Evolutionary conservation across 2,888 invertebrate genomes (phyloP), one percentile per base, ranked within the genome.

Genomic region (Drosophila austrosaltans): DNA sequence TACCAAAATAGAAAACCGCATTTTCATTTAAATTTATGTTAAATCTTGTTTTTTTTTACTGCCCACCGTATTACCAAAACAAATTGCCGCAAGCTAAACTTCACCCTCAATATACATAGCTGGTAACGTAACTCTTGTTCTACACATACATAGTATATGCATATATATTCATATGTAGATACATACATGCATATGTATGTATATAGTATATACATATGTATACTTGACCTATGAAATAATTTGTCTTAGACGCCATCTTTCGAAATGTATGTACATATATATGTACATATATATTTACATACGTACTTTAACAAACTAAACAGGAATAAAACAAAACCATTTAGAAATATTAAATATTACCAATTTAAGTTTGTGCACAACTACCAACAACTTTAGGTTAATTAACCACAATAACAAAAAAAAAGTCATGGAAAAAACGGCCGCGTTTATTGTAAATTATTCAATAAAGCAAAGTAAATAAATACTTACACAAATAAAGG

Each of bases 381-480:
- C 59, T 36, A 62, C 56, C 44, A 69, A 36, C 62, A 32, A 59
- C 44, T 69, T 42, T 67, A 57, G 69, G 63, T 63, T 57, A 59
- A 36, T 39, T 56, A 59, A 44, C 63, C 58, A 56, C 54, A 69
- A 68, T 70, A 30, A 48, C 30, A 36, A 63, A 71, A 59, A 32
- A 22, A 42, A 58, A 48, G 16, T 36, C 40, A 56, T 22, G 48
- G 42, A 36, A 61, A 61, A 61, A 77, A 56, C 67, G 65, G 68
- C 69, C 70, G 68, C 67, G 81, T 72, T 81, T 75, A 81, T 77
- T 81, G 83, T 83, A 81, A 81, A 81, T 81, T 83, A 84, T 83
- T 81, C 58, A 56, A 75, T 72, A 65, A 71, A 70, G 65, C 44
- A 28, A 65, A 42, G 57, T 16, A 40, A 62, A 59, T 36, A 53